Conservation (phyloP, 1,140 invertebrate species). For the Asbolus verrucosus region DNA sequence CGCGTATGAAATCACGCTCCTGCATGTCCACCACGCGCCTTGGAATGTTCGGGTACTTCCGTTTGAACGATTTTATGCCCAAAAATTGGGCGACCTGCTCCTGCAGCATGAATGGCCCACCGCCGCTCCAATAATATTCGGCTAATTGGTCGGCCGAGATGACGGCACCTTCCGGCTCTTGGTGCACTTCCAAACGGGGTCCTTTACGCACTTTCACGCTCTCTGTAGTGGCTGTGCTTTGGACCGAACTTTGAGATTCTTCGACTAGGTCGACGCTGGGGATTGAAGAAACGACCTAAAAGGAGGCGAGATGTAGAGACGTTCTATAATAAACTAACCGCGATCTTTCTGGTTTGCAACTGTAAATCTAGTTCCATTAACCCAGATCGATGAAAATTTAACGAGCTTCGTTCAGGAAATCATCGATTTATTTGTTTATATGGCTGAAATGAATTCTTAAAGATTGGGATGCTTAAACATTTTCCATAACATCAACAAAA, state of each 20-base stretch:
- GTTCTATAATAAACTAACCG: too few species aligned
- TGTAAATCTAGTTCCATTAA: too few species aligned
- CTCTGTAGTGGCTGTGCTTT: constrained; percentile 77
- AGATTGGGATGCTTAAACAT: too few species aligned
- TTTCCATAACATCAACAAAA: too few species aligned
- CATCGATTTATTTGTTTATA: too few species aligned
- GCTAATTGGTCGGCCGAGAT: constrained; percentile 89
- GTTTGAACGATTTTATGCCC: constrained; percentile 94
- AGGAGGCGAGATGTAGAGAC: too few species aligned
- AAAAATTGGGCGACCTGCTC: constrained; percentile 94
- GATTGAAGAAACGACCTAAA: constrained; percentile 54
- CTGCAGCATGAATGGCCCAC: constrained; percentile 85
- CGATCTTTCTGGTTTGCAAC: too few species aligned
- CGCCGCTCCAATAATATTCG: constrained; percentile 93
- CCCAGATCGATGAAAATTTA: too few species aligned
- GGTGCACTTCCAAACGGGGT: constrained; percentile 54
- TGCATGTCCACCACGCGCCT: constrained; percentile 88
- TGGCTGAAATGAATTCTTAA: too few species aligned
- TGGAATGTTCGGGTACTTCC: constrained; percentile 88
- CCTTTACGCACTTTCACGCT: constrained; percentile 67
- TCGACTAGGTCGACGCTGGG: constrained; percentile 73
- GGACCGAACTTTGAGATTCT: constrained; percentile 81
- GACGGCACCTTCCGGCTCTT: constrained; percentile 73
- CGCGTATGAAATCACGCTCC: constrained; percentile 88
- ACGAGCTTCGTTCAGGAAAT: too few species aligned